Evolutionary conservation across 23 tunicate species (phyloP), one percentile per base, ranked within the genome.

Genomic region (Aplidium turbinatum): DNA sequence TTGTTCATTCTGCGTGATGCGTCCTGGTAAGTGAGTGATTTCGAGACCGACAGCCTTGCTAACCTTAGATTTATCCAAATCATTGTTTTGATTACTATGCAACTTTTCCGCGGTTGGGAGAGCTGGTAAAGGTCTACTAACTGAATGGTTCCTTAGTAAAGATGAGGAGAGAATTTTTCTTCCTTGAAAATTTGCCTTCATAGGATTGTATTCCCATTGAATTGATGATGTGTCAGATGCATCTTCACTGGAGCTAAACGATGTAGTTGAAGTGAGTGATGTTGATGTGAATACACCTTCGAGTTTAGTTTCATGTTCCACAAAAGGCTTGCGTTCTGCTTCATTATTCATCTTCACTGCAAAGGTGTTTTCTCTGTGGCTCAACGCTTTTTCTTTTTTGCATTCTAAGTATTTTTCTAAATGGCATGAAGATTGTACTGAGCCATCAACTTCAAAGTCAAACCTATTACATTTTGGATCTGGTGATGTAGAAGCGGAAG

Each of bases 401-500:
- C 57, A 69, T 26, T 16, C 57, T n/a, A n/a, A n/a, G 46, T 46
- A 31, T 48, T 27, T 18, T 45, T 16, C 50, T 45, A 11, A 11
- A 13, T 11, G 30, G 45, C 53, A 32, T 2, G 26, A 28, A 11
- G 77, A 39, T 5, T 48, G 5, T 20, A 72, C 31, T 19, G 77
- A 72, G 24, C 31, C 52, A 13, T 72, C 63, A 46, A 7, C 55
- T 0, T 36, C 77, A 23, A 26, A 40, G 9, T 61, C 33, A 3
- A 82, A 80, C n/a, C 24, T 30, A 26, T 74, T 83, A 46, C 79
- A 86, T 25, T 60, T 79, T 4, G 61, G 33, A 18, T 72, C 76
- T 19, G 80, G 52, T 3, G 82, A 78, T 28, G 81, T 78, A 28
- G 74, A 70, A 3, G 82, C 42, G 5, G 97, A 82, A 4, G 97